These are phyloP conservation scores for Hirtodrosophila histrioides DNA, from an alignment of 2,888 invertebrate genomes.

Conservation along the genomic window DNA sequence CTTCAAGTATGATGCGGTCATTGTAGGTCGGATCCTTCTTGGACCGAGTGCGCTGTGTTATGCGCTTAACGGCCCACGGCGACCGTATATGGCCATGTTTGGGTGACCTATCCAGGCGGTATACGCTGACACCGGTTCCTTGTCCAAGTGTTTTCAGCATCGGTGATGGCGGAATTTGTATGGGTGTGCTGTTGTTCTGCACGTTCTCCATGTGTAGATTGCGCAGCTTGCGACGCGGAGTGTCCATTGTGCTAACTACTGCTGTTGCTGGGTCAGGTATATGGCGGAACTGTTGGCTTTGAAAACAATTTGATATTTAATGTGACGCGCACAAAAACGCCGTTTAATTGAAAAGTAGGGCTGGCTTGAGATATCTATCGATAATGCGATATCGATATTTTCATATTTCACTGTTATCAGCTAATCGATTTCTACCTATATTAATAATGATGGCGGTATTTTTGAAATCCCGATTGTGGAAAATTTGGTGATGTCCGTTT, in stretches of 20 bases:
- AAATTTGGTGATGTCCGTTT: too few relatives aligned
- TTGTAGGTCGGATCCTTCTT: slow-evolving; percentile 75
- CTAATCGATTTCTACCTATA: too few relatives aligned
- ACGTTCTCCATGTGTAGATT: slow-evolving; percentile 76
- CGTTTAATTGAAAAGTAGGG: slow-evolving; percentile 54
- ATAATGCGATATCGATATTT: neutral
- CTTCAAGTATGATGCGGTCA: slow-evolving; percentile 89
- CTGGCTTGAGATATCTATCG: slow-evolving; percentile 36
- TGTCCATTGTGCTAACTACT: slow-evolving; percentile 60
- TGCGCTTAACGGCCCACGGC: slow-evolving; percentile 94
- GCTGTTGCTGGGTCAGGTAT: neutral
- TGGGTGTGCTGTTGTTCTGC: slow-evolving; percentile 71
- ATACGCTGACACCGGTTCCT: slow-evolving; percentile 92
- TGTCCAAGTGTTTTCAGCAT: slow-evolving; percentile 90
- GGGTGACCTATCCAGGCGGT: slow-evolving; percentile 90
- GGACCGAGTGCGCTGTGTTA: slow-evolving; percentile 85
- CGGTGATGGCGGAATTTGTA: slow-evolving; percentile 90
- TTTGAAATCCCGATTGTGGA: too few relatives aligned
- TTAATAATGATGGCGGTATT: too few relatives aligned
- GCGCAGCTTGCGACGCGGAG: slow-evolving; percentile 72
- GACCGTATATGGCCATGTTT: slow-evolving; percentile 88
- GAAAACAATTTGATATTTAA: slow-evolving; percentile 18
- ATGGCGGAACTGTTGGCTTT: neutral
- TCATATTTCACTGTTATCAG: too few relatives aligned
- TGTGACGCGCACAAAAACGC: slow-evolving; percentile 54